Evolutionary conservation across 2,888 invertebrate genomes (phyloP), one percentile per base, ranked within the genome.

Genomic region (Phortica okadai): DNA sequence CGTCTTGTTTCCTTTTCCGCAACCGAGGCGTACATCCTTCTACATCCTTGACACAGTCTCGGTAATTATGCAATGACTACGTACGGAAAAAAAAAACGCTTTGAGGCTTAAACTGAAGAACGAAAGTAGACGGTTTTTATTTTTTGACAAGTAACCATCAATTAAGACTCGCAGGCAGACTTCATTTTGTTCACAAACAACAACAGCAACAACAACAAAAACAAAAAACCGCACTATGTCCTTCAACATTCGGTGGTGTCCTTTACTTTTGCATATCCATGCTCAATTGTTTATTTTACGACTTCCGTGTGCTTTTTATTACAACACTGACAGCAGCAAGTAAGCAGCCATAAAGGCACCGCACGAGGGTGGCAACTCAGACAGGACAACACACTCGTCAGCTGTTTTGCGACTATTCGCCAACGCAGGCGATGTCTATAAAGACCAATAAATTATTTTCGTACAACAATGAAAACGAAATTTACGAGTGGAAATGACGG

Each of bases 241-340:
- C 42, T 33, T 67, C 5, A 14, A 14, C 44, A 67, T 42, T n/a
- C n/a, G n/a, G n/a, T 42, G 10, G 67, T 14, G 16, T 11, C 67
- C 16, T 50, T 70, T 70, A 25, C 69, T 70, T 6, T 62, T 56
- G 70, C 70, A 70, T 70, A 50, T 21, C 80, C 67, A 72, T 78
- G 78, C 58, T 77, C 83, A 81, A 82, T 84, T 81, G 80, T 79
- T 82, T 78, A 80, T 82, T 82, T 83, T 83, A 83, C 82, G 80
- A 83, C 82, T 83, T 82, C 81, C 81, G 76, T 74, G 66, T 64
- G 41, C 76, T 77, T 70, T 62, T 75, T 70, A 69, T 67, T 54
- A 64, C 50, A 62, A 74, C 25, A 45, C 25, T 14, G 16, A 44
- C 54, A 41, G 56, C 72, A 41, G 56, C 72, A 72, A 41, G 56